phyloP scores from a whole-genome alignment of 2,113 vertebrate species.

The Orycteropus afer region DNA sequence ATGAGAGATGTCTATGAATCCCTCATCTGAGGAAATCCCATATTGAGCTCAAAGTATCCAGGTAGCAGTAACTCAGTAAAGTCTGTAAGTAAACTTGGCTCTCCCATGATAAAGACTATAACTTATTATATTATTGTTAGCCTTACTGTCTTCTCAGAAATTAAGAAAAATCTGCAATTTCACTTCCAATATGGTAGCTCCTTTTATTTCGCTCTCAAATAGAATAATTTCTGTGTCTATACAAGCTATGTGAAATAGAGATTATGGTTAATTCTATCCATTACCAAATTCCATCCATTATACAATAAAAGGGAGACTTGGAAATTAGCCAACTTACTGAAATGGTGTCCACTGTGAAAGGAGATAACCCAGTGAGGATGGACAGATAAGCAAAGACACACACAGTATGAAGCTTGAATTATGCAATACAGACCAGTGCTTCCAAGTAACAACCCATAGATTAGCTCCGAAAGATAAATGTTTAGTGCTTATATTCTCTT shows the following conservation, averaged over 20 bases:
- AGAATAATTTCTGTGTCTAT: neutral
- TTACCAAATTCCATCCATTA: too few relatives aligned
- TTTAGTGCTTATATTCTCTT: neutral
- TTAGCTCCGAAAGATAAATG: neutral
- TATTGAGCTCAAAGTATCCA: neutral
- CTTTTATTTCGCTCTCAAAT: neutral
- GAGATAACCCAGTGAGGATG: neutral
- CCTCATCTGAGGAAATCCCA: neutral
- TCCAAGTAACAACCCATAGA: neutral
- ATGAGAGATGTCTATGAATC: neutral
- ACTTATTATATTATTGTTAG: neutral
- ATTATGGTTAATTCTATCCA: neutral
- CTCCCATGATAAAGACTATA: neutral
- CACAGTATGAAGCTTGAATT: slow-evolving; percentile 13
- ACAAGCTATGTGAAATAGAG: neutral
- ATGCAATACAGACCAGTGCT: neutral
- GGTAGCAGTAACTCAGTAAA: neutral
- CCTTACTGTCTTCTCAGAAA: neutral
- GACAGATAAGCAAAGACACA: neutral
- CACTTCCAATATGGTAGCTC: neutral
- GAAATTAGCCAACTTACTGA: neutral
- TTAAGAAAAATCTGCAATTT: neutral
- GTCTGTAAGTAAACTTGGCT: neutral
- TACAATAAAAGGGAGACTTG: neutral
- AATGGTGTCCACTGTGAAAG: neutral